Percentiles rank a stretch among this genome's conserved stretches.
Evolutionary conservation across 2,888 invertebrate species (phyloP).

Genomic region (Scaptodrosophila latifasciaeformis): DNA sequence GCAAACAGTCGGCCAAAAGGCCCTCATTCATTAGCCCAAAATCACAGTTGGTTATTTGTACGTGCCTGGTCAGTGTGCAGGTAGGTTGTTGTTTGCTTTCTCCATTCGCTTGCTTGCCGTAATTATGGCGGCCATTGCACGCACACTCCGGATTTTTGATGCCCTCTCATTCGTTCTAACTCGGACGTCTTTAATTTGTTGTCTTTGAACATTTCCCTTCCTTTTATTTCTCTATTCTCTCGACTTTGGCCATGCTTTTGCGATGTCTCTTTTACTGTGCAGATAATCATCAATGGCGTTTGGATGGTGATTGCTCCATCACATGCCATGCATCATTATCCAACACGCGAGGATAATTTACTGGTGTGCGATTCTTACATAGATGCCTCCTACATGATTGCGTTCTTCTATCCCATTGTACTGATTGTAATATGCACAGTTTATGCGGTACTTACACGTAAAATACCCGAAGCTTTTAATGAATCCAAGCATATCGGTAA

Average conservation of each 20-base stretch:
- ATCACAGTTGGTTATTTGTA: conserved; percentile 92
- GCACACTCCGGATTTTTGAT: not conserved
- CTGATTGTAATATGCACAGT: conserved; percentile 94
- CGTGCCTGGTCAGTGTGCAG: conserved; percentile 91
- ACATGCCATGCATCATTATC: conserved; percentile 91
- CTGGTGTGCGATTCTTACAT: conserved; percentile 94
- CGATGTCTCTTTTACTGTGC: conserved; percentile 31
- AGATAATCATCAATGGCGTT: conserved; percentile 91
- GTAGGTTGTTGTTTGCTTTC: conserved; percentile 77
- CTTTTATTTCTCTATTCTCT: too few relatives aligned
- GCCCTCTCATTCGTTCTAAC: not conserved
- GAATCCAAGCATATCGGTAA: conserved; percentile 97
- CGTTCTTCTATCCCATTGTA: conserved; percentile 94
- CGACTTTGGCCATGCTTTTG: not conserved
- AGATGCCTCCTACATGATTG: conserved; percentile 94
- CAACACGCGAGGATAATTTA: conserved; percentile 92
- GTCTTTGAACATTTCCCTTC: too few relatives aligned
- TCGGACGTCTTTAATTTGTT: too few relatives aligned
- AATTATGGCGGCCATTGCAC: not conserved
- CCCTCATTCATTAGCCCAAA: conserved; percentile 95
- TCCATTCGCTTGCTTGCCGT: not conserved
- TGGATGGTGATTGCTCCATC: conserved; percentile 96
- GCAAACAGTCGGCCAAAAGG: conserved; percentile 94
- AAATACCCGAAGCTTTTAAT: conserved; percentile 99
- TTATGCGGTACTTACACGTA: conserved; percentile 95